Conservation (phyloP, 2,888 invertebrate genomes). For the Ormyrus nitidulus region DNA sequence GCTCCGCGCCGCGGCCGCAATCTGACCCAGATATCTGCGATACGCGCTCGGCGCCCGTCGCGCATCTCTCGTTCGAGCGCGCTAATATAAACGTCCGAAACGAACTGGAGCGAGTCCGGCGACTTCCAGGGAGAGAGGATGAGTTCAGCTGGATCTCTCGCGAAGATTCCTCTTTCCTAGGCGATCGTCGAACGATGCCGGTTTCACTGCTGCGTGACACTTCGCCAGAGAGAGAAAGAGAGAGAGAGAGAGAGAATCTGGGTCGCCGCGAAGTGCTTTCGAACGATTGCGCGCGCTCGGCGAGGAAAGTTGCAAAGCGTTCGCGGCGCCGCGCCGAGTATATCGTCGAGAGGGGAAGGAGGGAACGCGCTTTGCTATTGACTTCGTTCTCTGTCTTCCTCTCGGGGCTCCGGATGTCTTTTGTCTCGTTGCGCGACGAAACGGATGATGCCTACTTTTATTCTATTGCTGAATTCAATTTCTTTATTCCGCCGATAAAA, state of each 20-base stretch:
- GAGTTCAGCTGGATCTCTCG: conserved; percentile 30
- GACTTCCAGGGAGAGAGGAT: conserved; percentile 29
- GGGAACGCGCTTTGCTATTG: conserved; percentile 8
- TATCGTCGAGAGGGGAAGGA: not conserved
- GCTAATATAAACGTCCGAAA: not conserved
- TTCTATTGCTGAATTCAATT: not conserved
- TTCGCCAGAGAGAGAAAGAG: not conserved
- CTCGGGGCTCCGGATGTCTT: conserved; percentile 2
- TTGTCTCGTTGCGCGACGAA: conserved; percentile 28
- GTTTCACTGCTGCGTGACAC: conserved; percentile 37
- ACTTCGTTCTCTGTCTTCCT: conserved; percentile 12
- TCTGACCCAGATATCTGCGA: conserved; percentile 47
- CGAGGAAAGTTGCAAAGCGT: conserved; percentile 21
- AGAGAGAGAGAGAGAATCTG: conserved; percentile 20
- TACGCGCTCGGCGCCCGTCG: not conserved
- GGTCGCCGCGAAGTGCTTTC: conserved; percentile 48
- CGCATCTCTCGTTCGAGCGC: not conserved
- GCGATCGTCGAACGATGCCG: not conserved
- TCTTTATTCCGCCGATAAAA: no score
- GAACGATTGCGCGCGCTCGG: conserved; percentile 10
- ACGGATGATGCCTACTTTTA: conserved; percentile 19
- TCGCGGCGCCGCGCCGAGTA: not conserved
- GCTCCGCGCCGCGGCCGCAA: conserved; percentile 11
- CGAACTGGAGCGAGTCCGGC: conserved; percentile 39
- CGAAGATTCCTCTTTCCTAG: conserved; percentile 5